Conservation (phyloP, 2,888 invertebrate species). For the Loripinus fragilis region DNA sequence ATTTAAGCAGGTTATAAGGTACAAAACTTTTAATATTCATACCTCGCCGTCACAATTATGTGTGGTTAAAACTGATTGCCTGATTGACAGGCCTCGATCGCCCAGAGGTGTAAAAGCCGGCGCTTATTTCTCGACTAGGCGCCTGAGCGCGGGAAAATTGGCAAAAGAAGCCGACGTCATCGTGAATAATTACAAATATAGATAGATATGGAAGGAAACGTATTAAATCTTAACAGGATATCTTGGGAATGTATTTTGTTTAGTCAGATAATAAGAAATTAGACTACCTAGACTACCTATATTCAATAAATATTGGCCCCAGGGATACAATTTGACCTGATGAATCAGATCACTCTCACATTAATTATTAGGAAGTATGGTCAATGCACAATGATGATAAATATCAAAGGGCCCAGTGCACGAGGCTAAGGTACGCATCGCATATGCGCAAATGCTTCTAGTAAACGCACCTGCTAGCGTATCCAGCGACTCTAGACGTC, state of each 20-base stretch:
- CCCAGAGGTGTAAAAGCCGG: neutral
- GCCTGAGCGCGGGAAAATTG: conserved; percentile 8
- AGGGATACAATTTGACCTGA: neutral
- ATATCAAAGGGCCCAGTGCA: no score
- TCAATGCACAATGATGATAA: neutral
- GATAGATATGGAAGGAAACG: conserved; percentile 1
- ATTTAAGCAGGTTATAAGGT: conserved; percentile 7
- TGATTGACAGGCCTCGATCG: conserved; percentile 8
- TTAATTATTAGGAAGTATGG: conserved; percentile 2
- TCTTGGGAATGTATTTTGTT: neutral
- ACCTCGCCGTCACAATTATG: conserved; percentile 1
- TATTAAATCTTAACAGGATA: neutral
- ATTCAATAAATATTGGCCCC: conserved; percentile 1
- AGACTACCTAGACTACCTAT: conserved; percentile 3
- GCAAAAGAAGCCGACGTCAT: conserved; percentile 6
- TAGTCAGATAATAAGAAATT: neutral
- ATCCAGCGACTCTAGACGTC: no score
- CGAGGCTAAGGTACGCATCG: no score
- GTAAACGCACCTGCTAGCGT: no score
- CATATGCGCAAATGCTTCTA: no score
- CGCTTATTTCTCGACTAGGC: neutral
- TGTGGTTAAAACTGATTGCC: conserved; percentile 3
- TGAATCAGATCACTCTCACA: neutral
- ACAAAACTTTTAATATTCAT: conserved; percentile 9
- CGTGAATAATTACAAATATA: conserved; percentile 10